These are phyloP conservation scores for Pristionchus pacificus DNA, from an alignment of 1,140 invertebrate species.

Conservation along the genomic window DNA sequence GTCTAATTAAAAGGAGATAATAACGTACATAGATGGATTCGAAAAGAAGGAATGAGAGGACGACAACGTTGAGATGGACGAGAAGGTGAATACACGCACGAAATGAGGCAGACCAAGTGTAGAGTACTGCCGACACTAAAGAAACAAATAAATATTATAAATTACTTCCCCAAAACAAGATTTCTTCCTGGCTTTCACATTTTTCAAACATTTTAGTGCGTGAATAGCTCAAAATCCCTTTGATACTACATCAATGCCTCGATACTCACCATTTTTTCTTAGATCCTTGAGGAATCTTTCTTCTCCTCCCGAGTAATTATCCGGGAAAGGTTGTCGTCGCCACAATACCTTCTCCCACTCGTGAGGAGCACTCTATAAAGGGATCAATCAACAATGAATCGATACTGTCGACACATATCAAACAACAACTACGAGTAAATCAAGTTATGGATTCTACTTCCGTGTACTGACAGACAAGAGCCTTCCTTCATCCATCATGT, in stretches of 20 bases:
- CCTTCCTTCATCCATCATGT: no score
- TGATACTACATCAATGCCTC: conserved; percentile 22
- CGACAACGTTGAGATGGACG: conserved; percentile 25
- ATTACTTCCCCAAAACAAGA: not conserved
- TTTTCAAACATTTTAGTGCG: not conserved
- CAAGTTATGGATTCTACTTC: not conserved
- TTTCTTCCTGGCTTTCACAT: not conserved
- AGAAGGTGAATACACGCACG: conserved; percentile 7
- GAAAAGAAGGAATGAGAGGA: conserved; percentile 1
- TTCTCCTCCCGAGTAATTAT: conserved; percentile 80
- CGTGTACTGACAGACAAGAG: no score
- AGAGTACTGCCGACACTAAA: not conserved
- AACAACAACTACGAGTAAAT: not conserved
- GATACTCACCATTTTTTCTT: conserved; percentile 69
- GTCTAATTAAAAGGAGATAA: no score
- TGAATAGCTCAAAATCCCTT: conserved; percentile 18
- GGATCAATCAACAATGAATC: not conserved
- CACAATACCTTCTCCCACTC: conserved; percentile 82
- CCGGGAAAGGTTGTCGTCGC: conserved; percentile 76
- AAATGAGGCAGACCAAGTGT: not conserved
- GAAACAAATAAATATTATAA: not conserved
- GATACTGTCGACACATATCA: no score
- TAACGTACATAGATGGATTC: conserved; percentile 21
- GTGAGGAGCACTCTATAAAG: not conserved
- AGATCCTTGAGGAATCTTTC: conserved; percentile 75